Conservation (phyloP, 1,140 invertebrate genomes). For the Catajapyx aquilonaris region DNA sequence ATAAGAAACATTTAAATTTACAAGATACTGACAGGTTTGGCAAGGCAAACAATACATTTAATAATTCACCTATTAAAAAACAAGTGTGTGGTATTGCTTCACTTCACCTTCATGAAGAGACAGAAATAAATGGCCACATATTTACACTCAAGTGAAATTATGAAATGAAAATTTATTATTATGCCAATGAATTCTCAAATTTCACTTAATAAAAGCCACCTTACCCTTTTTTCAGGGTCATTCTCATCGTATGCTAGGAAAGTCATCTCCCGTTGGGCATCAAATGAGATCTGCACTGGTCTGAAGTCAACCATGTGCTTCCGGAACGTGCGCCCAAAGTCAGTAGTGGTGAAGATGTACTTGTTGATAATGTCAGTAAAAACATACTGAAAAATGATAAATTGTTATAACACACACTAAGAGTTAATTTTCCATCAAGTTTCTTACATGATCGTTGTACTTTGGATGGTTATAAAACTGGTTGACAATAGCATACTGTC, state of each 20-base stretch:
- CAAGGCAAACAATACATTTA: too few relatives aligned
- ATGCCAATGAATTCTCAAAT: too few relatives aligned
- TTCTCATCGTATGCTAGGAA: conserved; percentile 47
- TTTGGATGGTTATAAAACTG: conserved; percentile 68
- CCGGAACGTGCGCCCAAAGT: conserved; percentile 44
- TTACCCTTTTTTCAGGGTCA: conserved; percentile 40
- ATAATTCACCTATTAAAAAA: too few relatives aligned
- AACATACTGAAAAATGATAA: conserved; percentile 41
- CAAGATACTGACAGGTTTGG: too few relatives aligned
- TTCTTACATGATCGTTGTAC: conserved; percentile 45
- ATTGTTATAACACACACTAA: conserved; percentile 4
- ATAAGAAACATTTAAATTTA: too few relatives aligned
- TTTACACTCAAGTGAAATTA: too few relatives aligned
- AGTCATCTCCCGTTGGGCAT: conserved; percentile 37
- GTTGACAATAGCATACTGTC: conserved; percentile 42
- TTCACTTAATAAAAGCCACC: conserved; percentile 12
- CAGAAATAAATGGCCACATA: too few relatives aligned
- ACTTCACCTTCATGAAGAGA: too few relatives aligned
- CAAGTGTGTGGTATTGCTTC: too few relatives aligned
- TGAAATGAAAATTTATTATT: too few relatives aligned
- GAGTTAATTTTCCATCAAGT: neutral
- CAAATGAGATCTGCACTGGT: conserved; percentile 52
- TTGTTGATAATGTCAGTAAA: conserved; percentile 61
- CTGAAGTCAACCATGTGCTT: conserved; percentile 38
- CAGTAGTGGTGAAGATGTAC: conserved; percentile 47